These are phyloP conservation scores for Corythornis cristatus DNA, from an alignment of 2,113 vertebrate species.

Conservation along the genomic window DNA sequence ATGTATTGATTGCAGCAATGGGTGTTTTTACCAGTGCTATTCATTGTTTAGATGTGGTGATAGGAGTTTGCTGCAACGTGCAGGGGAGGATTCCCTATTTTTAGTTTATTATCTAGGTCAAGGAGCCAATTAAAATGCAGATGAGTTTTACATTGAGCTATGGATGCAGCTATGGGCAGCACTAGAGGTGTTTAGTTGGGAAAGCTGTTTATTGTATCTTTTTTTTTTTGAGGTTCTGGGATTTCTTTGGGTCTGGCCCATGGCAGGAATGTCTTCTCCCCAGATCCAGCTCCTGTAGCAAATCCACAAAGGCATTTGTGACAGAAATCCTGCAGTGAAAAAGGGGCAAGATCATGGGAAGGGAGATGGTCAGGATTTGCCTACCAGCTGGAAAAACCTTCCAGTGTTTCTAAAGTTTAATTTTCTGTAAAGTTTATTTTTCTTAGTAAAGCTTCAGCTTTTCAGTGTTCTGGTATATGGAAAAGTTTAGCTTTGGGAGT, in stretches of 20 bases:
- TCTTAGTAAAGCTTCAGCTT: neutral
- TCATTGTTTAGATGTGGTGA: neutral
- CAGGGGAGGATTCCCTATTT: neutral
- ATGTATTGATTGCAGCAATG: neutral
- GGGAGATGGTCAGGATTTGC: neutral
- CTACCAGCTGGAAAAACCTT: neutral
- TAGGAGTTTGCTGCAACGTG: neutral
- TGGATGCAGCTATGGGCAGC: neutral
- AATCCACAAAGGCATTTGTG: neutral
- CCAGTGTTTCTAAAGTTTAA: neutral
- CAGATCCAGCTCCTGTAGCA: neutral
- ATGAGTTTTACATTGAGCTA: neutral
- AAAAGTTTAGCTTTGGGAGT: neutral
- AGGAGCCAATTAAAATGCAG: slow-evolving; percentile 36
- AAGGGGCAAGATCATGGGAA: neutral
- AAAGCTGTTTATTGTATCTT: neutral
- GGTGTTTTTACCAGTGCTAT: neutral
- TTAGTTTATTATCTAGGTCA: slow-evolving; percentile 40
- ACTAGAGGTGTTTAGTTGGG: neutral
- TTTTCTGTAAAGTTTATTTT: neutral
- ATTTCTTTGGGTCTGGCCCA: neutral
- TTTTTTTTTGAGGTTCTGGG: neutral
- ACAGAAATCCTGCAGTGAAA: neutral
- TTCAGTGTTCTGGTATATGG: neutral
- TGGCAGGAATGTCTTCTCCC: neutral